Evolutionary conservation across 2,888 invertebrate species (phyloP).

Genomic region (Papilio protenor): DNA sequence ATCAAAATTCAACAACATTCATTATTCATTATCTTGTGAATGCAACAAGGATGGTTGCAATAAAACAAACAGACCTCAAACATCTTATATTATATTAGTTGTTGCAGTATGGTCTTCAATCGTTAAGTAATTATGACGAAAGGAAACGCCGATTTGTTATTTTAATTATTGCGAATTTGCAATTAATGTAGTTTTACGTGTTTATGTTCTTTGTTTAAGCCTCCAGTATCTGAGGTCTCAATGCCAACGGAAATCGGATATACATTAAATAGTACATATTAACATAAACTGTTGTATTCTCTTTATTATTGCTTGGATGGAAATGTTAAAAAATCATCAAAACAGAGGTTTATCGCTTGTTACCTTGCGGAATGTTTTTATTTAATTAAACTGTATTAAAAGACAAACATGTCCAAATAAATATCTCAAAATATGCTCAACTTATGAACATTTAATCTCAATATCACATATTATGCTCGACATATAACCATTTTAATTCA

Average conservation of each 20-base stretch:
- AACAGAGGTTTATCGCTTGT: background rate
- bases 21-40: conserved; percentile 72
- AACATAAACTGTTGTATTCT: background rate
- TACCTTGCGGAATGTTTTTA: background rate
- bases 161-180: conserved; percentile 4
- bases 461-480: too few relatives aligned
- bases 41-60: conserved; percentile 73
- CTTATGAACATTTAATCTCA: too few relatives aligned
- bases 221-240: conserved; percentile 6
- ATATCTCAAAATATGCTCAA: background rate
- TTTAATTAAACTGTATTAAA: too few relatives aligned
- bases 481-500: too few relatives aligned
- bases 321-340: background rate
- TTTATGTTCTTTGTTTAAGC: conserved; percentile 13
- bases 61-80: conserved; percentile 45
- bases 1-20: conserved; percentile 67
- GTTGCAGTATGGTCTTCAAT: conserved; percentile 36
- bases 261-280: conserved; percentile 6
- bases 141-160: background rate
- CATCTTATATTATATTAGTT: conserved; percentile 13
- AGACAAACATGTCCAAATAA: background rate
- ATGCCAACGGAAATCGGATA: conserved; percentile 31
- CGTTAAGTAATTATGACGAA: conserved; percentile 39
- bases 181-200: conserved; percentile 3
- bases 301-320: background rate